Evolutionary conservation across 2,113 vertebrate genomes (phyloP).

Genomic region (Anhinga anhinga): DNA sequence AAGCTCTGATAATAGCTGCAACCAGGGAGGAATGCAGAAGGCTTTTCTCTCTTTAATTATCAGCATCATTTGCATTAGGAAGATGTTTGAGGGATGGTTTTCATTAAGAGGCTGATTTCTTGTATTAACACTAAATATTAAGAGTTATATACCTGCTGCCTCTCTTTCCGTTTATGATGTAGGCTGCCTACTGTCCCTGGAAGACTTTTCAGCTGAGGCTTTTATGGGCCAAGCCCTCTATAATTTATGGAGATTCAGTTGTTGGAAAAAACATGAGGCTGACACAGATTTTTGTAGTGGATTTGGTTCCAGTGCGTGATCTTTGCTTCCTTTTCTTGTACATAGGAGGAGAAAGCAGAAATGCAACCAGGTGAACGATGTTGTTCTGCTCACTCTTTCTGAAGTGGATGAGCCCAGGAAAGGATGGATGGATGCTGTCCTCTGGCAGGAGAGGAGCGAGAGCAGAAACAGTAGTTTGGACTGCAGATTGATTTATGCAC

Average conservation of each 20-base stretch:
- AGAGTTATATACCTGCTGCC: background rate
- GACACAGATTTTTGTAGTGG: background rate
- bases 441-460: background rate
- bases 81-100: background rate
- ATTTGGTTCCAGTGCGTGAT: background rate
- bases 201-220: constrained; percentile 11
- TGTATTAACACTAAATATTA: background rate
- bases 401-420: background rate
- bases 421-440: background rate
- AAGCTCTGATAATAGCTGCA: background rate
- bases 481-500: background rate
- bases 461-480: background rate
- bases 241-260: constrained; percentile 1
- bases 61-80: background rate
- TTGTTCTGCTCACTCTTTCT: background rate
- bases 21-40: background rate
- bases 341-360: background rate
- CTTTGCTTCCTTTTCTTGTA: background rate
- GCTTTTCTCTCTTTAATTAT: constrained; percentile 18
- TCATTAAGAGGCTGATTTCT: background rate
- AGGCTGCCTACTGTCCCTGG: background rate
- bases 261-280: constrained; percentile 4
- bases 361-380: background rate
- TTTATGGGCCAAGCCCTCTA: background rate
- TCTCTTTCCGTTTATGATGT: background rate